Base-by-base conservation (phyloP, 2,888 invertebrate genomes). In the Eumerus sabulonum region DNA sequence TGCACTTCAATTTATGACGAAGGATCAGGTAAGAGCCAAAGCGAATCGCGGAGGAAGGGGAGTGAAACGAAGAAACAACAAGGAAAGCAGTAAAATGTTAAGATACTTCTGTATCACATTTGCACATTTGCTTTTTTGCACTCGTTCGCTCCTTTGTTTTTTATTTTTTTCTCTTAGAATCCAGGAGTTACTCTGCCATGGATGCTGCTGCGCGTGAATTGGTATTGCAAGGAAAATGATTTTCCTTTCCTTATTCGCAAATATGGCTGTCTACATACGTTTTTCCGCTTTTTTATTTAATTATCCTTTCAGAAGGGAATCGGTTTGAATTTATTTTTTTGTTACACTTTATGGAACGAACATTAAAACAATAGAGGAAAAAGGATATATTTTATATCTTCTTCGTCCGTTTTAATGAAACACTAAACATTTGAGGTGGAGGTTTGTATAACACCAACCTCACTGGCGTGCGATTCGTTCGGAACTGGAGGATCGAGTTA, bases 391-490 rank as follows among this genome's bases (percentile, higher is more conserved):
- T 27, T 27, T 19, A 54, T 57, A 72, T 62, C 64, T 44, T 50
- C 40, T 44, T 67, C 36, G 73, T 73, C 77, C 77, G 73, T 59
- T 36, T 53, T 73, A 40, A 4, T 4, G 27, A 27, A 48, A 76
- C 62, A 60, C 66, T 68, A 59, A 48, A 68, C 67, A 77, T 77
- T 77, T 77, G 77, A 77, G 73, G 77, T 67, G 57, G 63, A 63
- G 38, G 73, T 53, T 57, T 59, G 54, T 59, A 47, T 4, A 47
- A 63, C 45, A 54, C 67, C 73, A 77, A 77, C 77, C 73, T 77
- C 77, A 77, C 73, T 77, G 77, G 67, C 77, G 73, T 73, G 63
- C 73, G 77, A 73, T 67, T 77, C 77, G 67, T 73, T 67, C 73
- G 73, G 73, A 77, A 77, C 77, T 77, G 77, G 77, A 77, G 67